Evolutionary conservation across 2,797 vertebrate species (phyloP), one percentile per base, ranked within the genome.

Genomic region (Oreochromis grahami): DNA sequence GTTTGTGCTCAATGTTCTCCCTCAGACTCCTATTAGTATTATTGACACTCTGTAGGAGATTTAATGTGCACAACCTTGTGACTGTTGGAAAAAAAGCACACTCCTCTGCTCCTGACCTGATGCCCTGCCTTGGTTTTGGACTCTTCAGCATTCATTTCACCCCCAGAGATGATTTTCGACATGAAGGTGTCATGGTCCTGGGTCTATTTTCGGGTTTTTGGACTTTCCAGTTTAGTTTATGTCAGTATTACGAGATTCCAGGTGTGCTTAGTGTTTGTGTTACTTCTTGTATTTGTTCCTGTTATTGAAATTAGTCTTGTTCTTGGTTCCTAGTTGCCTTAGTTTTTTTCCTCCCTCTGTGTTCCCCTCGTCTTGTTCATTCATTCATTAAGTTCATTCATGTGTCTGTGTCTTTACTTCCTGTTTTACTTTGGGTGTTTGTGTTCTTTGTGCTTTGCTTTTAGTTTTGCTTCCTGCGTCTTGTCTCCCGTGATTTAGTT

Each of bases 51-150:
- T 24, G 21, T 68, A 10, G 63, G 63, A 43, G 13, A 43, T 68
- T 15, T 2, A 65, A 38, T 38, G 32, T 0, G 2, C 38, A 68
- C 36, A 43, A 21, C 41, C 63, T 41, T 24, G 0, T 43, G 7
- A 68, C 0, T 43, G 63, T 68, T 24, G 38, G 63, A 0, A 1
- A 43, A 0, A 43, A 26, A 68, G 38, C 36, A 15, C n/a, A 15
- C 21, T 68, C 38, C n/a, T 68, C 34, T 68, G 13, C 38, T 68
- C 0, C 60, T 65, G 11, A 38, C 60, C 60, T 21, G 34, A 36
- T 63, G 34, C 13, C 63, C 36, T 38, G 2, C 21, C 38, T 24
- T 15, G 13, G 21, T 68, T 24, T 68, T 68, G 34, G 2, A 65
- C 63, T 68, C 21, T 68, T 43, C 63, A 68, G 8, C 8, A 6